Evolutionary conservation across 2,113 vertebrate genomes (phyloP).

Genomic region (Xenotilapia longispinis): DNA sequence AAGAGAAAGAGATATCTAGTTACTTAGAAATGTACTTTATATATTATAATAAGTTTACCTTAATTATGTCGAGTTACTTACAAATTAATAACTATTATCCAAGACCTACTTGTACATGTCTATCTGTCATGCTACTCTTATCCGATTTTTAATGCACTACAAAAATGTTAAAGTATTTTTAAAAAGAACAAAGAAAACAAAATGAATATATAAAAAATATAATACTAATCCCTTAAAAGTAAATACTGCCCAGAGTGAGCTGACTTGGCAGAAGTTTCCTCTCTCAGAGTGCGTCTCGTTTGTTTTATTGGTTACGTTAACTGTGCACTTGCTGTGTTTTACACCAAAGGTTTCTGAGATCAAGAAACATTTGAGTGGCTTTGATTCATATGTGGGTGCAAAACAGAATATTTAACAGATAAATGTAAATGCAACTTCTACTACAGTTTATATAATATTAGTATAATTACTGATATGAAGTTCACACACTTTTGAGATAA

Average conservation of each 20-base stretch:
- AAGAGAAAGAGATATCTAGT: neutral
- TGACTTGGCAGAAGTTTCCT: neutral
- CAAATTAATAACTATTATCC: neutral
- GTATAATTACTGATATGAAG: neutral
- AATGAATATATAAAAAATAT: neutral
- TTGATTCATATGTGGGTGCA: neutral
- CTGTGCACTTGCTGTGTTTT: neutral
- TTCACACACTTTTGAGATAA: conserved; percentile 72
- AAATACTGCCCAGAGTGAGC: neutral
- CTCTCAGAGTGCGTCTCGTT: neutral
- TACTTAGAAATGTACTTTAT: neutral
- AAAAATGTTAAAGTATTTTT: neutral
- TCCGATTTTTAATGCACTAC: neutral
- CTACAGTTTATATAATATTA: neutral
- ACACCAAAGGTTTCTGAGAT: neutral
- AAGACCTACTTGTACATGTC: neutral
- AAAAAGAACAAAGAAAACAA: neutral
- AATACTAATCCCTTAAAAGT: neutral
- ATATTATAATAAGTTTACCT: neutral
- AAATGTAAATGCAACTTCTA: neutral
- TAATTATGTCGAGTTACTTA: neutral
- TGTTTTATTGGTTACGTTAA: neutral
- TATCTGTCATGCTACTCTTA: neutral
- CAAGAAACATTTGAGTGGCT: neutral
- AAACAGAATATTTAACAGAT: neutral